Base-by-base conservation (phyloP, 2,888 invertebrate genomes). In the Chymomyza procnemis region DNA sequence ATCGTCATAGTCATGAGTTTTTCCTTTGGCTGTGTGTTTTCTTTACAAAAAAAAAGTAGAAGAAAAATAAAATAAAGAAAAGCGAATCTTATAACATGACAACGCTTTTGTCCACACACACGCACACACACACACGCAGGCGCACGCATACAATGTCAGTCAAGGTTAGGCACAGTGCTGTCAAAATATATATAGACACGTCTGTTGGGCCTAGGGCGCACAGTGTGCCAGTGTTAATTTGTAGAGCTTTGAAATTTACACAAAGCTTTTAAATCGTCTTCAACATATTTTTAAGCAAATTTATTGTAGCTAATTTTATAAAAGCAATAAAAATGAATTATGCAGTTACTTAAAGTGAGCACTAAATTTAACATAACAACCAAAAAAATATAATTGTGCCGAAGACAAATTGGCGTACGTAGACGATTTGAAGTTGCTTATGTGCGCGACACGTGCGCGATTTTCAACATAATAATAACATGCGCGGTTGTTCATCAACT, bases 141-240 rank as follows among this genome's bases (percentile, higher is more conserved):
- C 58, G 62, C 60, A 22, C 60, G 55, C 60, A 54, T 64, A 73
- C 26, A 26, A 26, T 26, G 26, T 26, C 26, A 41, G 34, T 41
- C 34, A 41, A 41, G 34, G 34, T 41, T 41, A 41, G 34, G 34
- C 34, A 41, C 34, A 41, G 34, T 41, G 34, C 12, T 26, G 26
- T 26, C 26, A 26, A 26, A 26, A 41, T 12, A 41, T 41, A 41
- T 41, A 41, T 41, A 26, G 26, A 26, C 6, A 26, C 26, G 34
- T 2, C 34, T 41, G 34, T 64, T 69, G 70, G 55, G 50, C 50
- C 57, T 54, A 57, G 63, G 50, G 57, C 65, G 30, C 12, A 65
- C 50, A 55, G 61, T 61, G 54, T 16, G 22, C 5, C 22, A 9
- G 55, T 12, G 16, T 59, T 26, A 0, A 58, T 21, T 30, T 21